Evolutionary conservation across 2,888 invertebrate species (phyloP).

Genomic region (Cybosia mesomella): DNA sequence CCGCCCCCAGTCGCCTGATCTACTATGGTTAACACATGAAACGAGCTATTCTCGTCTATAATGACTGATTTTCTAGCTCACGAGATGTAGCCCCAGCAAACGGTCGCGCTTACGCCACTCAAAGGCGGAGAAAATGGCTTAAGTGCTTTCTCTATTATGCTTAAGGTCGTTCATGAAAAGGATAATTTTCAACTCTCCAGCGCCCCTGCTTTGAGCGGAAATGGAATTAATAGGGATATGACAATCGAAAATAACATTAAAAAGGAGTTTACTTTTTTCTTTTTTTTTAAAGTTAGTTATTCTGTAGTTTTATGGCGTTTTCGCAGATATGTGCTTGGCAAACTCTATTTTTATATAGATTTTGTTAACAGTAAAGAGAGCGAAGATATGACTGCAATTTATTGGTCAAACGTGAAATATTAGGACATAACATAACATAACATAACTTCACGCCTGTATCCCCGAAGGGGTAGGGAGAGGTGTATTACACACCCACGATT

Average conservation of each 20-base stretch:
- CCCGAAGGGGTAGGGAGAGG: too few species aligned
- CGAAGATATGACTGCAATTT: too few species aligned
- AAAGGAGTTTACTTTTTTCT: not conserved
- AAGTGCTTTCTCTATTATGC: conserved; percentile 87
- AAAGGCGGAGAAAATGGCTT: conserved; percentile 87
- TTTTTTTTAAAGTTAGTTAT: not conserved
- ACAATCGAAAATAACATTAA: conserved; percentile 9
- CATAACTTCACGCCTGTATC: too few species aligned
- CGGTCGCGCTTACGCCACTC: conserved; percentile 85
- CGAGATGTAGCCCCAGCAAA: conserved; percentile 82
- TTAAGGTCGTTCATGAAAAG: conserved; percentile 87
- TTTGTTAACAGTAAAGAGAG: too few species aligned
- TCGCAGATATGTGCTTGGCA: not conserved
- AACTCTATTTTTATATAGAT: too few species aligned
- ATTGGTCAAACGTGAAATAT: too few species aligned
- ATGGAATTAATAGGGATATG: conserved; percentile 68
- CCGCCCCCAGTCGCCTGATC: conserved; percentile 60
- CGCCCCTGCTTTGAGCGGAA: conserved; percentile 68
- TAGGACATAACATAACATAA: too few species aligned
- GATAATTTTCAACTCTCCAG: conserved; percentile 86
- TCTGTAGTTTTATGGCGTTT: not conserved
- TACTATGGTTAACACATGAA: conserved; percentile 58
- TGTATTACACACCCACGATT: too few species aligned
- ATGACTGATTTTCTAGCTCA: conserved; percentile 87
- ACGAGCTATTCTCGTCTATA: conserved; percentile 76